A percentile compares a stretch with the other conserved stretches of the same genome.
Conservation (phyloP, 1,140 invertebrate genomes). For the Drosophila teissieri region DNA sequence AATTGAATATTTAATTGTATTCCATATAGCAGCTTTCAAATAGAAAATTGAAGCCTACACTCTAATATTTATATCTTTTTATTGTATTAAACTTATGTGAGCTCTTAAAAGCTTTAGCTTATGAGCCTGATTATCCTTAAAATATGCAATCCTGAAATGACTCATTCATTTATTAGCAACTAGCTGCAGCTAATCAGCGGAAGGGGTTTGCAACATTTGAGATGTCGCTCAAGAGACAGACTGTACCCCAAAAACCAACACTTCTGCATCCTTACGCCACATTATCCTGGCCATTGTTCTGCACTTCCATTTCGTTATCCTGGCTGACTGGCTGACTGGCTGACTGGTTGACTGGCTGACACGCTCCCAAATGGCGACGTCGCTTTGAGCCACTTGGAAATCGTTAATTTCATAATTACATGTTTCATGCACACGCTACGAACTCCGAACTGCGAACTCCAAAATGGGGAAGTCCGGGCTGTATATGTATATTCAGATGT, state of each 20-base stretch:
- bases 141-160: too few species aligned
- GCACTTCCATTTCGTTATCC: conserved; percentile 5
- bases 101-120: too few species aligned
- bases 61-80: too few species aligned
- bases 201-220: neutral
- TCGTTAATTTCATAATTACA: conserved; percentile 84
- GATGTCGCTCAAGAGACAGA: neutral
- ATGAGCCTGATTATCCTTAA: too few species aligned
- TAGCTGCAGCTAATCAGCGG: conserved; percentile 7
- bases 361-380: conserved; percentile 43
- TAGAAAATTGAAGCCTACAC: too few species aligned
- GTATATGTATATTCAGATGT: neutral
- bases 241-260: conserved; percentile 9
- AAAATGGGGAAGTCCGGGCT: conserved; percentile 51
- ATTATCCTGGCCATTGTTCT: conserved; percentile 15
- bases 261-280: neutral
- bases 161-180: neutral
- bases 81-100: too few species aligned
- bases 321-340: conserved; percentile 14
- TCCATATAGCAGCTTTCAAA: too few species aligned
- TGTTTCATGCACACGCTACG: conserved; percentile 76
- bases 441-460: conserved; percentile 52
- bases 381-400: conserved; percentile 78
- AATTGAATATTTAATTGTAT: too few species aligned
- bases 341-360: conserved; percentile 22